phyloP scores from a whole-genome alignment of 2,113 vertebrate genomes.

The Cacatua alba region DNA sequence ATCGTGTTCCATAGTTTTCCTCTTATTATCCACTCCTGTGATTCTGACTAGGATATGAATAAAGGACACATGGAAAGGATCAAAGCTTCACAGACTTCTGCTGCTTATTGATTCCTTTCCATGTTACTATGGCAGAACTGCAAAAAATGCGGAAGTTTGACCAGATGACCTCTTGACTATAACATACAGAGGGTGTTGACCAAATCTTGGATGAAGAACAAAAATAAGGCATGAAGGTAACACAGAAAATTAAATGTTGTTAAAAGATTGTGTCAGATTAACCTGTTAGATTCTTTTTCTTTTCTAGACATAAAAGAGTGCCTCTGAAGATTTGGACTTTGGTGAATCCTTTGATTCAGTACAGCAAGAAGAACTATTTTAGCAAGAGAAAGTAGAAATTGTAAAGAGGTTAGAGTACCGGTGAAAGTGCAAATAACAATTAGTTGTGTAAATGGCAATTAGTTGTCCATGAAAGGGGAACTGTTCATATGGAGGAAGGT shows the following conservation, averaged over 20 bases:
- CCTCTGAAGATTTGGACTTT: not conserved
- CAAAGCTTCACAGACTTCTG: not conserved
- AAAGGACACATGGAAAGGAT: not conserved
- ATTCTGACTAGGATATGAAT: not conserved
- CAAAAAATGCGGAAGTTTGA: not conserved
- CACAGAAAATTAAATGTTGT: not conserved
- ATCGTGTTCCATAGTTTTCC: not conserved
- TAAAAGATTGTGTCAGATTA: not conserved
- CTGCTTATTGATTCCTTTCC: not conserved
- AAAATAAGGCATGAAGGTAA: not conserved
- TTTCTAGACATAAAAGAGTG: not conserved
- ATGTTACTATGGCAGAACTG: not conserved
- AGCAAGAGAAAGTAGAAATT: not conserved
- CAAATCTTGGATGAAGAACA: not conserved
- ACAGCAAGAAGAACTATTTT: not conserved
- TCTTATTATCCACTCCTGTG: not conserved
- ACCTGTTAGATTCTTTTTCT: not conserved
- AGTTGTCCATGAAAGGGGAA: not conserved
- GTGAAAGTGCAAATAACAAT: not conserved
- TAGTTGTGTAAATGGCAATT: not conserved
- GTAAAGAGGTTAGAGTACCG: not conserved
- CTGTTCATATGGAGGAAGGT: not conserved
- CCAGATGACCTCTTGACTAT: not conserved
- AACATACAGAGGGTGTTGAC: not conserved
- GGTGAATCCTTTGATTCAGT: not conserved